Base-by-base conservation (phyloP, 2,797 vertebrate species). In the Lithobates sylvaticus region DNA sequence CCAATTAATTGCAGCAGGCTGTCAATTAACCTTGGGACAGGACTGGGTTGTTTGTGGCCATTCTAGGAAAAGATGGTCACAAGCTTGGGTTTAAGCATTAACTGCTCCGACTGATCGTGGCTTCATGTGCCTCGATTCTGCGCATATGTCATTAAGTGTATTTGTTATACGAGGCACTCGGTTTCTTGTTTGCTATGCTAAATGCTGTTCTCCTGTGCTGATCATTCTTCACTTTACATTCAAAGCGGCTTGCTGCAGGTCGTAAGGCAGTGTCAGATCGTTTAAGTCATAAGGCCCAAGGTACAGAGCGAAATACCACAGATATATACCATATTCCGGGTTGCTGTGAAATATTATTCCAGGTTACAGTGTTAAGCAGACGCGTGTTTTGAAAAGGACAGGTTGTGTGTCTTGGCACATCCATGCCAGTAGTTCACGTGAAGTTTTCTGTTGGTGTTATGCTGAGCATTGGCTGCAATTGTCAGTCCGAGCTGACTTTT, bases 261-360 rank as follows among this genome's bases (percentile, higher is more conserved):
- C 69, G 58, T 91, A 92, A 89, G 91, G 90, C 88, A 39, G 88
- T 92, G 93, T 92, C 90, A 95, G 91, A 90, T 93, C 91, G 87
- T 91, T 92, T 91, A 81, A 85, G 87, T 94, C 84, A 90, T 91
- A 89, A 91, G 93, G 89, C 92, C 88, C 88, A 91, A 88, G 88
- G 89, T 88, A 89, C 90, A 88, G 92, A 93, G 94, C 92, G 93
- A 96, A 96, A 96, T 96, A 93, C 91, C 93, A 93, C 95, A 85
- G 91, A 90, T 77, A 42, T 87, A 89, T 93, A 92, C 91, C 90
- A 93, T 91, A 93, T 94, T 93, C 92, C 79, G 77, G 89, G 88
- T 89, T 88, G 74, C 91, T 91, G 93, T 90, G 94, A 97, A 96
- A 95, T 94, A 89, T 91, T 91, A 91, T 92, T 88, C 89, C 88